Conservation (phyloP, 1,140 invertebrate genomes). For the Bombus difficillimus region DNA sequence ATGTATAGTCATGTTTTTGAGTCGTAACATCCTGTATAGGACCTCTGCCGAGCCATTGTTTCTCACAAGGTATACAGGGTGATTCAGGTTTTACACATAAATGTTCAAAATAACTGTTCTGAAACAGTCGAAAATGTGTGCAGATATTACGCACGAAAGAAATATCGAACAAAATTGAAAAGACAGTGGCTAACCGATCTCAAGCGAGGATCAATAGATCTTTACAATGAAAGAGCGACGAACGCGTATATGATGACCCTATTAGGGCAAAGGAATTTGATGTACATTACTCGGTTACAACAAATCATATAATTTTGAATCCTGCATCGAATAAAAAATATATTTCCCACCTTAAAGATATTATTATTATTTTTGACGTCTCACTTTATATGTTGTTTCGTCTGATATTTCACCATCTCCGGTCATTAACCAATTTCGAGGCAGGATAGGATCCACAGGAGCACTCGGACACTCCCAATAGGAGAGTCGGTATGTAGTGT, state of each 20-base stretch:
- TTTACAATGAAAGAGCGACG: too few relatives aligned
- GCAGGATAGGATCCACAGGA: conserved; percentile 61
- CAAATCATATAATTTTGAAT: too few relatives aligned
- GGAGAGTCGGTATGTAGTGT: conserved; percentile 85
- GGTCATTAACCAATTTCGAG: conserved; percentile 63
- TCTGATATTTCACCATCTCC: conserved; percentile 66
- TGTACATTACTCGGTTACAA: too few relatives aligned
- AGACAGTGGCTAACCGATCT: too few relatives aligned
- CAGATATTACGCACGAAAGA: too few relatives aligned
- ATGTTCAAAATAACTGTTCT: conserved; percentile 80
- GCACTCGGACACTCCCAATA: conserved; percentile 80
- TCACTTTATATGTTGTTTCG: conserved; percentile 76
- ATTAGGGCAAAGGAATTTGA: too few relatives aligned
- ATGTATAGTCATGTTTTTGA: conserved; percentile 88
- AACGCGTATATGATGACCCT: too few relatives aligned
- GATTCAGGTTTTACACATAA: conserved; percentile 74
- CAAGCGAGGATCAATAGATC: too few relatives aligned
- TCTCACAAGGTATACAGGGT: conserved; percentile 70
- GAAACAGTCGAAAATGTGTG: not conserved
- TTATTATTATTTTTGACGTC: not conserved
- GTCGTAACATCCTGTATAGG: conserved; percentile 89
- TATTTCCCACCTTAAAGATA: not conserved
- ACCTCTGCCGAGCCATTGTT: conserved; percentile 82
- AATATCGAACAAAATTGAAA: too few relatives aligned
- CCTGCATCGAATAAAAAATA: not conserved